A percentile compares a stretch with the other conserved stretches of the same genome.
phyloP scores from a whole-genome alignment of 2,888 invertebrate genomes.

The Heliothis peltigera region DNA sequence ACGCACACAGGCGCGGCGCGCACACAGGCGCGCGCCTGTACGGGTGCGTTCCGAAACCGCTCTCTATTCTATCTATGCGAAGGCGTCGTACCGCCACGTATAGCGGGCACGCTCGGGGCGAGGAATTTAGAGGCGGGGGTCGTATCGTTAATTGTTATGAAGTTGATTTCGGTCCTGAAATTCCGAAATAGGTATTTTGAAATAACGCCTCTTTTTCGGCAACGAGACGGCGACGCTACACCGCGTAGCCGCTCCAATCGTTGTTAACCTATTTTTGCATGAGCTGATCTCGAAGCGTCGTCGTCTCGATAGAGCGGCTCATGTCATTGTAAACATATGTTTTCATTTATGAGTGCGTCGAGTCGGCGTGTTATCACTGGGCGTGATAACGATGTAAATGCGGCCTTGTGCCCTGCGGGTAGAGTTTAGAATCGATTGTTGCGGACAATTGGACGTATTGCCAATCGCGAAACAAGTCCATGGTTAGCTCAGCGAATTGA shows the following conservation, averaged over 20 bases:
- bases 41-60: slow-evolving; percentile 90
- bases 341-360: slow-evolving; percentile 73
- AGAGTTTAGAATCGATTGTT: slow-evolving; percentile 71
- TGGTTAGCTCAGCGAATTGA: slow-evolving; percentile 78
- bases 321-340: slow-evolving; percentile 69
- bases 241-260: slow-evolving; percentile 35
- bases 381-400: slow-evolving; percentile 82
- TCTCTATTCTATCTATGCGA: slow-evolving; percentile 90
- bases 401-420: slow-evolving; percentile 64
- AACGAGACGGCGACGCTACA: slow-evolving; percentile 65
- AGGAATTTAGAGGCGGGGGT: slow-evolving; percentile 90
- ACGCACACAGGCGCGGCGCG: slow-evolving; percentile 69
- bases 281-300: slow-evolving; percentile 52
- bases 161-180: slow-evolving; percentile 90
- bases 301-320: slow-evolving; percentile 55
- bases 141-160: slow-evolving; percentile 90
- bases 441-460: slow-evolving; percentile 60
- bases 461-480: slow-evolving; percentile 81
- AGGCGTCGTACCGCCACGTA: slow-evolving; percentile 89
- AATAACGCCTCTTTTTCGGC: slow-evolving; percentile 87
- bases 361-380: slow-evolving; percentile 78
- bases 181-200: slow-evolving; percentile 89
- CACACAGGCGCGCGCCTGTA: slow-evolving; percentile 76
- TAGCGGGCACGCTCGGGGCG: slow-evolving; percentile 90
- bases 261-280: slow-evolving; percentile 60